Evolutionary conservation across 2,797 vertebrate genomes (phyloP), one percentile per base, ranked within the genome.

Genomic region (Pyrocephalus nanus): DNA sequence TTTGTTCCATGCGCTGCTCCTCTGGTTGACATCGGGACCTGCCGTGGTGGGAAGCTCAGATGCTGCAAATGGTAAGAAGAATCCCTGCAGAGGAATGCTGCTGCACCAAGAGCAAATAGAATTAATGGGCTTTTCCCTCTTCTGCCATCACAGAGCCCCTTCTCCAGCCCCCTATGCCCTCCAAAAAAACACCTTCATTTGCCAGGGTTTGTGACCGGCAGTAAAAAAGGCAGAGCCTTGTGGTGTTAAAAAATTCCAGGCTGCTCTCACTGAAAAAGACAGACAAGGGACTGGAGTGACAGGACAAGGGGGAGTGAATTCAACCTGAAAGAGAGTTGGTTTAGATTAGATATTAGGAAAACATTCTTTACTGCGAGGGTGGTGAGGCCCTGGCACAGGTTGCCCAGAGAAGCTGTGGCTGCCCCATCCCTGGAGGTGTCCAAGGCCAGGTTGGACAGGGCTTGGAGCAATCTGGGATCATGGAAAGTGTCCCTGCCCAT

Each of bases 11-110:
- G 95, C 74, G 22, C 60, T 53, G 43, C 30, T 60, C 64, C 95
- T 42, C 12, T 64, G 67, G 78, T 87, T 34, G 67, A 95, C 20
- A 70, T 79, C 5, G 96, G 96, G 10, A 96, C 95, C 64, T 96
- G 96, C 87, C 94, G 73, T 0, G 48, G 2, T n/a, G 95, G 89
- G 84, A 96, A 89, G 81, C 95, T 96, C 21, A 96, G 8, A 20
- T 96, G 96, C 91, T 96, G 96, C 95, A 96, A 86, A 87, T 91
- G 96, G 96, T 96, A 79, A 91, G 92, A 66, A 1, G 1, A 54
- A 8, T 15, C 43, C 30, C 32, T 73, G 48, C 32, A 8, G n/a
- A 45, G n/a, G 57, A 74, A 66, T 2, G 20, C 29, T 19, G 11
- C 48, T 67, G 57, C 34, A 54, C 15, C 17, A 12, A 25, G 23